A percentile compares a stretch with the other conserved stretches of the same genome.
Conservation (phyloP, 2,797 vertebrate species). For the Acrossocheilus fasciatus region DNA sequence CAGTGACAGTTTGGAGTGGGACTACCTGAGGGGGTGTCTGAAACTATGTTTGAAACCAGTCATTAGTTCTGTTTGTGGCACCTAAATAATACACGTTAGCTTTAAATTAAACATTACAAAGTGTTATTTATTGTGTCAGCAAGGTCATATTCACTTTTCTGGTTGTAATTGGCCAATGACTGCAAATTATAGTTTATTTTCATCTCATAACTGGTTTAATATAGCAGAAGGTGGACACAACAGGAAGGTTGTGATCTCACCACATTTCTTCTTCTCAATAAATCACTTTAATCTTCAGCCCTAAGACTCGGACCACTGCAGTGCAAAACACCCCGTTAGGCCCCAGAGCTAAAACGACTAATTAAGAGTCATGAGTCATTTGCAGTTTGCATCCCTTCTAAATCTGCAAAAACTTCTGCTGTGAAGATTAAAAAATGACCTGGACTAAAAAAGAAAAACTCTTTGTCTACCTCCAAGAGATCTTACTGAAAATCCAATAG, state of each 20-base stretch:
- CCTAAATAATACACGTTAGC: not conserved
- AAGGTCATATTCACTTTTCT: not conserved
- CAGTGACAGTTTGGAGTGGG: not conserved
- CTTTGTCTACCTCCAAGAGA: not conserved
- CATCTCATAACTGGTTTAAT: not conserved
- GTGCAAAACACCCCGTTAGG: not conserved
- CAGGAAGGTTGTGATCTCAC: conserved; percentile 27
- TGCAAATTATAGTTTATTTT: conserved; percentile 13
- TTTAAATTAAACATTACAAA: not conserved
- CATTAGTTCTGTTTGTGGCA: conserved; percentile 8
- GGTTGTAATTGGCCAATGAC: conserved; percentile 1
- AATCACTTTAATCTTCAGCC: conserved; percentile 1
- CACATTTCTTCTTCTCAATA: conserved; percentile 18
- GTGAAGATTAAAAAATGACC: conserved; percentile 31
- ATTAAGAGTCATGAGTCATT: conserved; percentile 8
- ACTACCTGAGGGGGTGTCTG: not conserved
- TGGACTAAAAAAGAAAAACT: not conserved
- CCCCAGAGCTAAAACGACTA: not conserved
- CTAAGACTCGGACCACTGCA: not conserved
- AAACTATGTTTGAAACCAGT: not conserved
- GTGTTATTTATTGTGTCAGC: not conserved
- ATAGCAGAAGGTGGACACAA: not conserved
- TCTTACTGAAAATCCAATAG: conserved; percentile 23
- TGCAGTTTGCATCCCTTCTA: conserved; percentile 11
- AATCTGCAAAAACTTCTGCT: conserved; percentile 24